Evolutionary conservation across 2,888 invertebrate species (phyloP).

Genomic region (Mesorhabditis belari): DNA sequence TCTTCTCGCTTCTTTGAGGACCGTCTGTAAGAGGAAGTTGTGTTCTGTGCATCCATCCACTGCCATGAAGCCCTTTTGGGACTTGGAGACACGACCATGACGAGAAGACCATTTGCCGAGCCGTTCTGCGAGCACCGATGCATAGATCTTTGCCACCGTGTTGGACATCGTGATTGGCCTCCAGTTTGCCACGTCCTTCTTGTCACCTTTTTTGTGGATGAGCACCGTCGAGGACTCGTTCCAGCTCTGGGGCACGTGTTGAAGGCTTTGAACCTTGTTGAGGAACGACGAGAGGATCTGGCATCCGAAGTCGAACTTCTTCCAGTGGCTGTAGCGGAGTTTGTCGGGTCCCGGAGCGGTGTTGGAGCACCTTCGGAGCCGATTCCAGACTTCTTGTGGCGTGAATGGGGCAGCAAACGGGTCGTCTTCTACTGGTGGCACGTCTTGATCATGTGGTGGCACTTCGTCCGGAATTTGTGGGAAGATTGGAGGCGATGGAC

Average conservation of each 20-base stretch:
- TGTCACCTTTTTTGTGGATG: no score
- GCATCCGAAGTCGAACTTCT: slow-evolving; percentile 18
- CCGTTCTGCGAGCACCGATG: slow-evolving; percentile 21
- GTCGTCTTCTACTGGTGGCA: not conserved
- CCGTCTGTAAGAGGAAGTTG: slow-evolving; percentile 9
- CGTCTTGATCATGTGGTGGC: not conserved
- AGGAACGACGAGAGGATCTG: slow-evolving; percentile 2
- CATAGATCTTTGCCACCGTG: slow-evolving; percentile 27
- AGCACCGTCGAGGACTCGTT: slow-evolving; percentile 24
- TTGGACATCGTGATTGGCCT: slow-evolving; percentile 27
- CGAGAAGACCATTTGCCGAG: slow-evolving; percentile 15
- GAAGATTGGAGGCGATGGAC: no score
- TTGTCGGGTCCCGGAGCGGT: slow-evolving; percentile 38
- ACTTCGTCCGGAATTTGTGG: no score
- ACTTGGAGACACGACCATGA: slow-evolving; percentile 11
- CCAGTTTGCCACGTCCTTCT: slow-evolving; percentile 42
- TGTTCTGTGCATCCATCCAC: no score
- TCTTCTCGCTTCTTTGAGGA: slow-evolving; percentile 12
- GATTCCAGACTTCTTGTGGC: not conserved
- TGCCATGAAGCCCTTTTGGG: no score
- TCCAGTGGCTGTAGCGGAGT: slow-evolving; percentile 22
- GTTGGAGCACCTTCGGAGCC: slow-evolving; percentile 7
- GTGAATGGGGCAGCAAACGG: not conserved
- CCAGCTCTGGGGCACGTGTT: slow-evolving; percentile 19
- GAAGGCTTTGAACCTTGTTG: not conserved